Evolutionary conservation across 2,797 vertebrate species (phyloP).

Genomic region (Sebastes ruberrimus): DNA sequence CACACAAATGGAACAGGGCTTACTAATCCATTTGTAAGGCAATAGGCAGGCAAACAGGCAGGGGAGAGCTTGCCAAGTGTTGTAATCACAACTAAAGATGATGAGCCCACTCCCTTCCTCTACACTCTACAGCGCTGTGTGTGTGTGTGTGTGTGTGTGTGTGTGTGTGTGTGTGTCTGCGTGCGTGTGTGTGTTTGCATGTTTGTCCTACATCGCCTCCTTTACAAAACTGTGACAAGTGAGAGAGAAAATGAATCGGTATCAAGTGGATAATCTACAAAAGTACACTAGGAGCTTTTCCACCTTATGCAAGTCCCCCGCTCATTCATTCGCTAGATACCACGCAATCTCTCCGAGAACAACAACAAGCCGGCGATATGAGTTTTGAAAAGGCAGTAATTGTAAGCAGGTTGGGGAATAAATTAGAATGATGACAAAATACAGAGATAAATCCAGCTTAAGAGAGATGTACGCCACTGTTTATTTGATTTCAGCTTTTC

Average conservation of each 20-base stretch:
- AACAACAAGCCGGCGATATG: conserved; percentile 61
- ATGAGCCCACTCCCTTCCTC: conserved; percentile 79
- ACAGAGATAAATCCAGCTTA: conserved; percentile 81
- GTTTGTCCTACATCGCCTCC: conserved; percentile 76
- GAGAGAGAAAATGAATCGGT: conserved; percentile 73
- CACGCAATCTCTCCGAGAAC: conserved; percentile 72
- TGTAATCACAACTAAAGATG: conserved; percentile 83
- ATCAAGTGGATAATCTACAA: conserved; percentile 82
- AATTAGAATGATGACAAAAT: conserved; percentile 81
- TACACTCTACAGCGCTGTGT: conserved; percentile 44
- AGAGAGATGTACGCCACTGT: conserved; percentile 76
- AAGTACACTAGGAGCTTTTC: conserved; percentile 78
- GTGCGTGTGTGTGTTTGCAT: conserved; percentile 36
- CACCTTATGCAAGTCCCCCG: conserved; percentile 75
- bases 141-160: conserved; percentile 14
- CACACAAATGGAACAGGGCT: conserved; percentile 75
- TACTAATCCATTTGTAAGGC: conserved; percentile 83
- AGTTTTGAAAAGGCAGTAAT: conserved; percentile 78
- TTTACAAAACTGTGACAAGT: conserved; percentile 73
- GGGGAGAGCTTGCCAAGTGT: conserved; percentile 79
- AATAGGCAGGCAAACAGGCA: conserved; percentile 80
- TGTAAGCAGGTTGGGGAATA: conserved; percentile 81
- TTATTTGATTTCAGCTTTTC: conserved; percentile 78
- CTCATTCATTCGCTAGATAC: conserved; percentile 70
- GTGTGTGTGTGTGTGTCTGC: conserved; percentile 19